Base-by-base conservation (phyloP, 2,888 invertebrate species). In the Prosapia bicincta region DNA sequence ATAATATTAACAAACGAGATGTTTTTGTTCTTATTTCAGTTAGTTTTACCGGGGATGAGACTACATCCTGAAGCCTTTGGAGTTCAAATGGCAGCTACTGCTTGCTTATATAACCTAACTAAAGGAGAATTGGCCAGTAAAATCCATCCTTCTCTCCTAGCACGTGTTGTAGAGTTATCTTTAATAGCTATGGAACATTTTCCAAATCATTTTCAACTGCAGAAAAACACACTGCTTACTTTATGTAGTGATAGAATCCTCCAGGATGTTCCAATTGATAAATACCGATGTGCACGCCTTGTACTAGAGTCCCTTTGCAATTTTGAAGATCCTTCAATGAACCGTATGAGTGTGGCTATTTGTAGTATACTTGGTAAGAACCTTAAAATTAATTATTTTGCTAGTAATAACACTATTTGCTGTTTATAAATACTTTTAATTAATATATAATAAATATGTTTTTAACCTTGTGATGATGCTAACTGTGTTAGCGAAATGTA, bases 341-440 rank as follows among this genome's bases (percentile, higher is more conserved):
- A 90, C 82, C 86, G 92, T 74, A 92, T 93, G 92, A 91, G 91
- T 25, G 92, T 93, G n/a, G 93, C 93, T 0, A 92, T 93, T 78
- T 92, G 92, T 81, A 92, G 92, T 77, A 92, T 93, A 79, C 85
- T 93, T 28, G 91, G 84, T 84, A 76, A 79, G 78, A 75, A 28
- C n/a, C n/a, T n/a, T n/a, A n/a, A n/a, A n/a, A n/a, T n/a, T n/a
- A n/a, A n/a, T n/a, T n/a, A n/a, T n/a, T 32, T 70, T 5, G 26
- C 23, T 70, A 26, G 54, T 23, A 24, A 78, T 71, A 72, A 15
- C 13, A 66, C 26, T 26, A 72, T 66, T 38, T 71, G 9, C 66
- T 23, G 26, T n/a, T 25, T 26, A 70, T 30, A 15, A 66, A 69
- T 38, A 38, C 67, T 7, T 24, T 26, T 9, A 66, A 24, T 13